phyloP scores from a whole-genome alignment of 2,113 vertebrate species.

The Noctilio leporinus region DNA sequence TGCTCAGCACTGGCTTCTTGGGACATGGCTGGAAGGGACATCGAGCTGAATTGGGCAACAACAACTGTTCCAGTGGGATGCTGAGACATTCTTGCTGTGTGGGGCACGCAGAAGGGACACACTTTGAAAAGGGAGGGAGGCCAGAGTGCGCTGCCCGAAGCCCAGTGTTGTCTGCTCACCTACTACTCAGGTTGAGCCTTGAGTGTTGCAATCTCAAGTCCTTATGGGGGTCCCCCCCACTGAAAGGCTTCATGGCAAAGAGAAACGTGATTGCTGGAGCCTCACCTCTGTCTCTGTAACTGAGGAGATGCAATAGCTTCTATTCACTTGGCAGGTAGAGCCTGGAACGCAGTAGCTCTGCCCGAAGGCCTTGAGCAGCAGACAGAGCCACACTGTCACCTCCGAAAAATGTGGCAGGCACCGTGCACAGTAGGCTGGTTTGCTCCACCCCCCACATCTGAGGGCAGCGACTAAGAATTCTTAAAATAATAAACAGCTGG shows the following conservation, averaged over 20 bases:
- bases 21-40: conserved; percentile 68
- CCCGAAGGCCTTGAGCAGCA: conserved; percentile 1
- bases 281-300: neutral
- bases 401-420: conserved; percentile 25
- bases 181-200: too few species aligned
- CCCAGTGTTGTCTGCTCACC: fast-evolving
- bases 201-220: neutral
- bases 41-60: conserved; percentile 76
- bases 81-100: conserved; percentile 62
- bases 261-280: neutral
- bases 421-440: conserved; percentile 55
- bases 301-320: conserved; percentile 42
- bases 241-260: neutral
- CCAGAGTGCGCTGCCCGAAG: neutral
- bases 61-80: conserved; percentile 72
- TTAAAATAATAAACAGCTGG: conserved; percentile 78
- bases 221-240: neutral
- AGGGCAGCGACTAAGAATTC: conserved; percentile 48
- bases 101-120: neutral
- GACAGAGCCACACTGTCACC: conserved; percentile 33
- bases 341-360: conserved; percentile 59
- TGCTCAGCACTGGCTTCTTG: conserved; percentile 57
- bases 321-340: conserved; percentile 39
- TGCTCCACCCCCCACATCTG: conserved; percentile 54
- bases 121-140: neutral